phyloP scores from a whole-genome alignment of 2,888 invertebrate genomes.

The Melieria picta region DNA sequence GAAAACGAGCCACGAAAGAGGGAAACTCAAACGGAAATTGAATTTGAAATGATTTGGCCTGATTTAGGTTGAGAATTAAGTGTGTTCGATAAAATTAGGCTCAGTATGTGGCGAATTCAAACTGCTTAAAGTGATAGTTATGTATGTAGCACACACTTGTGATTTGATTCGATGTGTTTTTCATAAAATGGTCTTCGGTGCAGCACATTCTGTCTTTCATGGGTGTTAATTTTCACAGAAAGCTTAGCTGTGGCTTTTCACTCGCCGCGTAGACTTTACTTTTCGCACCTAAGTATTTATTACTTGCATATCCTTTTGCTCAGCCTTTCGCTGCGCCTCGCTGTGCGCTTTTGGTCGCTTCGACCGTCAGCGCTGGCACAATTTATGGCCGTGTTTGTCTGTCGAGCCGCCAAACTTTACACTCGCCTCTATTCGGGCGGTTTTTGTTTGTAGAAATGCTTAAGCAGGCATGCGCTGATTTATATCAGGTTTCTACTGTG shows the following conservation, averaged over 20 bases:
- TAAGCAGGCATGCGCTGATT: too few species aligned
- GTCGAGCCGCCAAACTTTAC: too few species aligned
- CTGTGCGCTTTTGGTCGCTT: neutral
- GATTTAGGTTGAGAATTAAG: neutral
- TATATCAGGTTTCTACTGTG: too few species aligned
- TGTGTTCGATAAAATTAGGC: neutral
- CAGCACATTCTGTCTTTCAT: neutral
- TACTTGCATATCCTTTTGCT: neutral
- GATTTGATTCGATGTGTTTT: too few species aligned
- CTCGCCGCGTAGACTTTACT: neutral
- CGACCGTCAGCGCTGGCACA: too few species aligned
- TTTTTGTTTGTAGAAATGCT: too few species aligned
- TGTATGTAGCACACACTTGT: neutral
- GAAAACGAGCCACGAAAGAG: neutral
- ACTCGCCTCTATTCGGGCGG: too few species aligned
- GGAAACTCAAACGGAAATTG: neutral
- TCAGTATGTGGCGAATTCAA: neutral
- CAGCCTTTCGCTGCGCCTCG: neutral
- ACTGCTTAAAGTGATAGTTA: neutral
- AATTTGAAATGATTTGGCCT: neutral
- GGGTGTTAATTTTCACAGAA: conserved; percentile 13
- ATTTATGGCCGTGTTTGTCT: too few species aligned
- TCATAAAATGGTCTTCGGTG: neutral
- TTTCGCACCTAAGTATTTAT: conserved; percentile 12
- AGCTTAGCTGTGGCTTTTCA: conserved; percentile 1